phyloP scores from a whole-genome alignment of 2,797 vertebrate species.

The Epinephelus awoara region DNA sequence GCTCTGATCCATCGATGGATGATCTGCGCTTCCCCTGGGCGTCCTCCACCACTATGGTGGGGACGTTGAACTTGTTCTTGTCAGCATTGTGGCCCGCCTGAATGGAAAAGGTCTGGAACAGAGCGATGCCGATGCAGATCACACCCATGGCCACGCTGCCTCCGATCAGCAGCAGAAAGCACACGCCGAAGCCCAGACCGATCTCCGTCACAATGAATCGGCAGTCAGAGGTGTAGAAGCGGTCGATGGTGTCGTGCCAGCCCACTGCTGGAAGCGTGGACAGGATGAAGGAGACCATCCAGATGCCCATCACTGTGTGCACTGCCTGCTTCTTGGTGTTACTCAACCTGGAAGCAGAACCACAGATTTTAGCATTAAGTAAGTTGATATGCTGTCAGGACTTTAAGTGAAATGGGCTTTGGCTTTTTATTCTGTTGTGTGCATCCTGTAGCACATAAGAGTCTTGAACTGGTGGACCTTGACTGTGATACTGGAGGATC shows the following conservation, averaged over 20 bases:
- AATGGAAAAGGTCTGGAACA: constrained; percentile 93
- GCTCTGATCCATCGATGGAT: constrained; percentile 94
- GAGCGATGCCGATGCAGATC: constrained; percentile 92
- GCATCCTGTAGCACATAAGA: background rate
- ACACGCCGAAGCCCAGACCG: constrained; percentile 94
- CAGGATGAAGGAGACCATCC: constrained; percentile 97
- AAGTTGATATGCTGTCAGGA: background rate
- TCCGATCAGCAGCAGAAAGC: constrained; percentile 93
- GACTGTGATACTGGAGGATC: background rate
- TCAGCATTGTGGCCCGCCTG: constrained; percentile 86
- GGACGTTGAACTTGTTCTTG: constrained; percentile 92
- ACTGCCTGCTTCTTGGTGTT: constrained; percentile 96
- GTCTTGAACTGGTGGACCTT: background rate
- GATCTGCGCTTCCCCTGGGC: constrained; percentile 95
- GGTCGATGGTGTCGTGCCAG: constrained; percentile 93
- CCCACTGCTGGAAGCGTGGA: constrained; percentile 94
- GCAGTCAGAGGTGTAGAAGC: constrained; percentile 94
- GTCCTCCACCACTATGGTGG: constrained; percentile 95
- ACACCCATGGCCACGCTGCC: constrained; percentile 93
- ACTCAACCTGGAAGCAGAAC: constrained; percentile 87
- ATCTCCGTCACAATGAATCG: constrained; percentile 95
- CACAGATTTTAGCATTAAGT: constrained; percentile 37
- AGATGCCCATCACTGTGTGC: constrained; percentile 96
- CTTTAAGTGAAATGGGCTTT: background rate
- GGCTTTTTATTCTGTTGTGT: background rate